These are phyloP conservation scores for Plutomurus gul DNA, from an alignment of 1,140 invertebrate genomes.

Conservation along the genomic window DNA sequence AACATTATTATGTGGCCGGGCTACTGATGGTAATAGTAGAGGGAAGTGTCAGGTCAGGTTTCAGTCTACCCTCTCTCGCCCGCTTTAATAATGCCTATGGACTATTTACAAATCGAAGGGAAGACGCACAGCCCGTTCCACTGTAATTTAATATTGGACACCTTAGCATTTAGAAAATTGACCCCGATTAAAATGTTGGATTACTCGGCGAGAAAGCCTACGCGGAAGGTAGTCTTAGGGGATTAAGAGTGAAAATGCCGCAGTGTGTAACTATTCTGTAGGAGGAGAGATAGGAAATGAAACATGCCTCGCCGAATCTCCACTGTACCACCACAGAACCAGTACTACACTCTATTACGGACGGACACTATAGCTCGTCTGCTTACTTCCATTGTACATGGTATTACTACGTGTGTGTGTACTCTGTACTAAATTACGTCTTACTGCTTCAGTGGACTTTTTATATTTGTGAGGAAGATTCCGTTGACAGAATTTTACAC, in stretches of 20 bases:
- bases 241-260: slow-evolving; percentile 3
- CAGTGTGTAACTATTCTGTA: background rate
- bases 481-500: too few species aligned
- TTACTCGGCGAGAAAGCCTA: background rate
- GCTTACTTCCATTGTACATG: too few species aligned
- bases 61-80: background rate
- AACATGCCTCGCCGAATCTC: background rate
- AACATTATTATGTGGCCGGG: too few species aligned
- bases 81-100: background rate
- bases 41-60: background rate
- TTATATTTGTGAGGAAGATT: too few species aligned
- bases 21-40: background rate
- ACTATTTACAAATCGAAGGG: background rate
- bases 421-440: too few species aligned
- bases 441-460: too few species aligned
- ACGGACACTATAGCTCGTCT: too few species aligned
- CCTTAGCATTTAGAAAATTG: slow-evolving; percentile 4
- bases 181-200: slow-evolving; percentile 19
- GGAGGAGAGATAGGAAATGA: background rate
- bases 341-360: too few species aligned
- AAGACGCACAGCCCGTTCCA: background rate
- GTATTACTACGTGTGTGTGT: too few species aligned
- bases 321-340: too few species aligned
- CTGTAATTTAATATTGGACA: slow-evolving; percentile 30
- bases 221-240: background rate